Evolutionary conservation across 2,888 invertebrate species (phyloP), one percentile per base, ranked within the genome.

Genomic region (Lomographa bimaculata): DNA sequence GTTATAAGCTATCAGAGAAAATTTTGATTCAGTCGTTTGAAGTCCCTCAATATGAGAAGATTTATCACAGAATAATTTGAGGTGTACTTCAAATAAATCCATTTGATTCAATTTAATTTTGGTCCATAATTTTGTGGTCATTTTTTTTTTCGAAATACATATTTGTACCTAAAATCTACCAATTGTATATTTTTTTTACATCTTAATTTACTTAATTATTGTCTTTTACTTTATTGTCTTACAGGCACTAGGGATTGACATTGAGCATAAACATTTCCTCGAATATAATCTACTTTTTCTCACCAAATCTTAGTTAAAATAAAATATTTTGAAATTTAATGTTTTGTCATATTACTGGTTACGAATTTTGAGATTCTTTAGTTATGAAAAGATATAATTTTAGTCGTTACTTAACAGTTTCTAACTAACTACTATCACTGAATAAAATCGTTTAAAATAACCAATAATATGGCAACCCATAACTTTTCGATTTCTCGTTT

Each of bases 21-120:
- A 48, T 37, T 40, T 45, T 52, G 21, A 30, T 37, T 37, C 36
- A 54, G 46, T 51, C 27, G 29, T 54, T 66, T 84, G 86, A 87
- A 89, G 87, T 59, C 64, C 87, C 87, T 76, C 87, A 84, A 75
- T 66, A 79, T 80, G 79, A 79, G 83, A 77, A 86, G 77, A 84
- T 74, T 81, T 89, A 89, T 89, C 87, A 89, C 87, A 89, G 87
- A 86, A 86, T 77, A 75, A 71, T 76, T 73, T 82, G 87, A 89
- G 87, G 87, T 61, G 54, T 66, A 56, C 79, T 87, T 80, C 87
- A 87, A 86, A 82, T 70, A 54, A 46, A 49, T 47, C 56, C 23
- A 38, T 35, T 46, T 10, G 17, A 16, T 41, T 38, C 19, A 24
- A 36, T 45, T 42, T 32, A 60, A 60, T 56, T 61, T 66, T 65